Percentiles rank a stretch among this genome's conserved stretches.
Evolutionary conservation across 2,113 vertebrate species (phyloP).

Genomic region (Hippopotamus amphibius): DNA sequence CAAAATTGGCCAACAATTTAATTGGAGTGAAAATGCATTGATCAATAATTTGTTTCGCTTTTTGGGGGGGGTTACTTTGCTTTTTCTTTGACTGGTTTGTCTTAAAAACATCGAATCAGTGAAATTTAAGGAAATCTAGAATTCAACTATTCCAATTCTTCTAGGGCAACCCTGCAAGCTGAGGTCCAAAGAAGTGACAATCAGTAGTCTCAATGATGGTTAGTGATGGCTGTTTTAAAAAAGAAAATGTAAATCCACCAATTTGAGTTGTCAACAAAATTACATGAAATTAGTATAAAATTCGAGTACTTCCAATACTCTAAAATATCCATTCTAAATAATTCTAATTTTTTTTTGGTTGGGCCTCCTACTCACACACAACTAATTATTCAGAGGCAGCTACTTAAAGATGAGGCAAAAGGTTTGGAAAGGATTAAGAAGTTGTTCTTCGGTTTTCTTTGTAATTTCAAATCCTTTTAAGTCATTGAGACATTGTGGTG

Average conservation of each 20-base stretch:
- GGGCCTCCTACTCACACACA: neutral
- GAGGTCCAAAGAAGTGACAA: neutral
- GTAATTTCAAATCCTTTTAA: constrained; percentile 24
- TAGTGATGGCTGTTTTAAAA: neutral
- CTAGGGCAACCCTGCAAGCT: neutral
- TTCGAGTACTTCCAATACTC: neutral
- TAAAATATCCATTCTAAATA: neutral
- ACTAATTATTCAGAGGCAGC: neutral
- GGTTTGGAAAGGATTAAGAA: neutral
- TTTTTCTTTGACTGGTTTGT: neutral
- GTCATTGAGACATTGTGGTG: neutral
- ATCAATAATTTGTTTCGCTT: neutral
- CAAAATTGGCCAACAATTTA: neutral
- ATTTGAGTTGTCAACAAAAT: neutral
- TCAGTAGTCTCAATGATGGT: neutral
- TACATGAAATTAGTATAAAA: neutral
- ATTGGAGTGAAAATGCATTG: neutral
- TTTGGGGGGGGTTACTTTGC: neutral
- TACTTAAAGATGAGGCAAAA: neutral
- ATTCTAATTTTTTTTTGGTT: neutral
- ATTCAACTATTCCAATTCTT: neutral
- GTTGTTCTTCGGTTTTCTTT: constrained; percentile 25
- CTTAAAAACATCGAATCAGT: neutral
- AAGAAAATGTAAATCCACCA: neutral
- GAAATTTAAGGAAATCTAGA: constrained; percentile 7